Percentiles rank a stretch among this genome's conserved stretches.
Evolutionary conservation across 2,888 invertebrate genomes (phyloP).

Genomic region (Troides aeacus): DNA sequence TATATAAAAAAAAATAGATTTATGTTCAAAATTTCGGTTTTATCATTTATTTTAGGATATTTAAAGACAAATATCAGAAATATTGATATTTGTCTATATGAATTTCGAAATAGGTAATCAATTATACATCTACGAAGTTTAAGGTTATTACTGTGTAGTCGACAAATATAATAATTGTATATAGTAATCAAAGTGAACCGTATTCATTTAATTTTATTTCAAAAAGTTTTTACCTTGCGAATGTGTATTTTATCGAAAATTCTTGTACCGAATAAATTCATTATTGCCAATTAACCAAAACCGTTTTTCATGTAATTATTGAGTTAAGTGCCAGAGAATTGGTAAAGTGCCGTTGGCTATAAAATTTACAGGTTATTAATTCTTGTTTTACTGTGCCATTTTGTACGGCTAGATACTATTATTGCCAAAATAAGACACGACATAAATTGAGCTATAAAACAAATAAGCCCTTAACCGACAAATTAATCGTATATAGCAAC

Average conservation of each 20-base stretch:
- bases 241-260: neutral
- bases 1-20: too few relatives aligned
- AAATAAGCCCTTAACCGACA: constrained; percentile 14
- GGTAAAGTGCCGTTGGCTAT: constrained; percentile 12
- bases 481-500: constrained; percentile 4
- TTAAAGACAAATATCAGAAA: too few relatives aligned
- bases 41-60: too few relatives aligned
- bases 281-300: neutral
- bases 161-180: too few relatives aligned
- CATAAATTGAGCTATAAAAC: constrained; percentile 22
- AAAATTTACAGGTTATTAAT: constrained; percentile 25
- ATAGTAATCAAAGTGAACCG: too few relatives aligned
- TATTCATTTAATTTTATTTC: too few relatives aligned
- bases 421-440: constrained; percentile 1
- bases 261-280: neutral
- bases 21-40: too few relatives aligned
- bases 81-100: too few relatives aligned
- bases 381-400: constrained; percentile 19
- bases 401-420: constrained; percentile 11
- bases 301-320: constrained; percentile 2
- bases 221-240: neutral
- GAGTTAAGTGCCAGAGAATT: constrained; percentile 10
- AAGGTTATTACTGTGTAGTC: too few relatives aligned
- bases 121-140: too few relatives aligned
- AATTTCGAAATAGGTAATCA: too few relatives aligned